These are phyloP conservation scores for Acholoe squamosa DNA, from an alignment of 2,888 invertebrate genomes.

Conservation along the genomic window DNA sequence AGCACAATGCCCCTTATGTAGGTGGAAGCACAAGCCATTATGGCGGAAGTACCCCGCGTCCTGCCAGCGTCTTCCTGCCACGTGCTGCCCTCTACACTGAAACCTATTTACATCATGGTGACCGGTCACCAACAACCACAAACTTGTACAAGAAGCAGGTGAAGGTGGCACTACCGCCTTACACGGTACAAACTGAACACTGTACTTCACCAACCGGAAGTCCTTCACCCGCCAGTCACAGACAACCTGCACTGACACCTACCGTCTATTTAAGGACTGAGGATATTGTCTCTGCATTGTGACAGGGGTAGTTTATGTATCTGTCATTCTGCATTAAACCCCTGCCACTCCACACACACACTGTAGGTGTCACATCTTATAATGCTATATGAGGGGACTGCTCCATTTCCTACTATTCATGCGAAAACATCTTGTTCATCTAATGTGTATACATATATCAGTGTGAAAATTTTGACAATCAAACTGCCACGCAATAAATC, in stretches of 20 bases:
- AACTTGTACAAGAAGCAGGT: background rate
- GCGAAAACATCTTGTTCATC: no score
- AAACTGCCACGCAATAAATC: no score
- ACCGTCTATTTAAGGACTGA: background rate
- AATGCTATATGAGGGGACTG: background rate
- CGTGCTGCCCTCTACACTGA: background rate
- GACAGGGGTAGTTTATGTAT: background rate
- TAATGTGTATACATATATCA: no score
- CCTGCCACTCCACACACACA: background rate
- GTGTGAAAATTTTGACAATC: no score
- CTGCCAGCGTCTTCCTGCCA: background rate
- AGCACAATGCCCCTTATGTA: no score
- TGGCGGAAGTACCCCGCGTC: background rate
- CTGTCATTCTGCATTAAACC: no score
- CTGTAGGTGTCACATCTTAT: background rate
- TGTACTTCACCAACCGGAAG: background rate
- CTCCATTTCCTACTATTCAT: no score
- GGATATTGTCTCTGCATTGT: conserved; percentile 11
- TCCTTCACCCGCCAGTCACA: background rate
- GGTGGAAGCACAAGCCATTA: no score
- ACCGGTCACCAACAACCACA: background rate
- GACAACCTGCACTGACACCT: background rate
- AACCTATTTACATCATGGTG: background rate
- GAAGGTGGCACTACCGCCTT: background rate
- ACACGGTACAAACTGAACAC: background rate